Conservation (phyloP, 2,888 invertebrate species). For the Conomelus anceps region DNA sequence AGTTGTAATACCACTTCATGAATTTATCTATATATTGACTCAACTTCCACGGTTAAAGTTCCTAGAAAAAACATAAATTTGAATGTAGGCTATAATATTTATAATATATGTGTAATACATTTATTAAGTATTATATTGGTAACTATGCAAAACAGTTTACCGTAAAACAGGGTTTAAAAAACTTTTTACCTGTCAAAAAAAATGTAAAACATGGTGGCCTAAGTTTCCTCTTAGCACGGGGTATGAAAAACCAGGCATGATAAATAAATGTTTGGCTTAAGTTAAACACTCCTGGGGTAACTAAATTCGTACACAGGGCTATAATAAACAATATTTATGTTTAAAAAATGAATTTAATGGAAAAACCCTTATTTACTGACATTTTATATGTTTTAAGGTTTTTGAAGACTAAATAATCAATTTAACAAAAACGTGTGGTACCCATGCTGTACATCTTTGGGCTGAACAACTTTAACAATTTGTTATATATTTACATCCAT, state of each 20-base stretch:
- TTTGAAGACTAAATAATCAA: background rate
- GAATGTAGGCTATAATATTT: too few species aligned
- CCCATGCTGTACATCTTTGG: too few species aligned
- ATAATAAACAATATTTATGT: constrained; percentile 4
- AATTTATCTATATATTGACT: too few species aligned
- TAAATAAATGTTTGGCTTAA: background rate
- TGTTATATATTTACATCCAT: too few species aligned
- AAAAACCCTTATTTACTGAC: too few species aligned
- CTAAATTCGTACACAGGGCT: background rate
- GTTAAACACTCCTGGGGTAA: background rate
- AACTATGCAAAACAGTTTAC: too few species aligned
- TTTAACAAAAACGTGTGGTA: background rate
- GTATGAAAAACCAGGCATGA: constrained; percentile 2
- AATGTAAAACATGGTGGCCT: constrained; percentile 2
- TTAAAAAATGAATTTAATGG: background rate
- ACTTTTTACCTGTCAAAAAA: background rate
- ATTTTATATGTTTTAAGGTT: background rate
- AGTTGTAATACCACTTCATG: too few species aligned
- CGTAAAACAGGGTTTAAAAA: background rate
- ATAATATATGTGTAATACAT: too few species aligned
- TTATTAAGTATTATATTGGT: too few species aligned
- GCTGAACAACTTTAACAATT: too few species aligned
- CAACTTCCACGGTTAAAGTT: too few species aligned
- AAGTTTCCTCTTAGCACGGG: background rate
- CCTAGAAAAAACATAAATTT: too few species aligned